Evolutionary conservation across 2,797 vertebrate genomes (phyloP), one percentile per base, ranked within the genome.

Genomic region (Cuniculus paca): DNA sequence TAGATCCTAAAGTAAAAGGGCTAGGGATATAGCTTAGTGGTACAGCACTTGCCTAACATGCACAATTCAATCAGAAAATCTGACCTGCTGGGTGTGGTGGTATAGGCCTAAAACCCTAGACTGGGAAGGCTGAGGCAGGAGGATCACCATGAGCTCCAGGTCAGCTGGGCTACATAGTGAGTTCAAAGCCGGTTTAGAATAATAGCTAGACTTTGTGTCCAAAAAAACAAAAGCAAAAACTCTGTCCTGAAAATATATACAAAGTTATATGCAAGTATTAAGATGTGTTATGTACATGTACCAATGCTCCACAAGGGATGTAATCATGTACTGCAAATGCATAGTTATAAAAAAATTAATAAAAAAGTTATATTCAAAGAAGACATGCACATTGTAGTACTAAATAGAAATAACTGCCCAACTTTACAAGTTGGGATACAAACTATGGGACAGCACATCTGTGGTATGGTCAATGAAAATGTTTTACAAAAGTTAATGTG

Each of bases 361-460:
- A n/a, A n/a, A 88, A 89, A 93, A 45, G 24, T 75, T 48, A 31
- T 6, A 36, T 39, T 36, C 19, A n/a, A 48, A 36, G 20, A 88
- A 85, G 10, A 93, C 20, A 75, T 82, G 11, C 48, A 83, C 5
- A 68, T 31, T 84, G 58, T 28, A 68, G 20, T 52, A 42, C 48
- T 79, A 84, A 58, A 58, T 2, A 78, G 39, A 75, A 81, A 78
- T 81, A 84, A 80, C 86, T n/a, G 48, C 5, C 61, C 87, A 91
- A 48, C 56, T 42, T 89, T 42, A 39, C 87, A 94, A 90, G 45
- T 42, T 80, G 39, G 20, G 48, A 92, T 80, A 79, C 86, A 86
- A 80, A 14, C 68, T 81, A 14, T 1, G 89, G 28, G 5, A 56
- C 50, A 94, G 26, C n/a, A 80, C 68, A 75, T 80, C 65, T 85